Conservation (phyloP, 1,140 invertebrate genomes). For the Brachionus koreanus region DNA sequence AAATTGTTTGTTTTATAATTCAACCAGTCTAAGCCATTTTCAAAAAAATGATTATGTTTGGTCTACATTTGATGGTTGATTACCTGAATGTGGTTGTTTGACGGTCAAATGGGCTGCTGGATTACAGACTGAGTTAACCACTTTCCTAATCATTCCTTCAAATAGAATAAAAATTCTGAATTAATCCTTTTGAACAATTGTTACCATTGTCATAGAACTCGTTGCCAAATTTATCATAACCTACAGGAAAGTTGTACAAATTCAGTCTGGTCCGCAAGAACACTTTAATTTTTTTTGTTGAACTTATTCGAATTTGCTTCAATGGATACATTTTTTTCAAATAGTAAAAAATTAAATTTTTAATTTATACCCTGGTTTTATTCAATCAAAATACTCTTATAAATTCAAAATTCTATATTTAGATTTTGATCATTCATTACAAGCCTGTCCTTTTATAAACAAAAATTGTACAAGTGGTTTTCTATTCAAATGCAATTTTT, state of each 20-base stretch:
- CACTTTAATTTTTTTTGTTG: background rate
- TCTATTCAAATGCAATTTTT: background rate
- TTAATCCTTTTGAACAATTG: background rate
- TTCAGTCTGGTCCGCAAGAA: background rate
- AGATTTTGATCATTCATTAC: background rate
- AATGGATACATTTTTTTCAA: conserved; percentile 21
- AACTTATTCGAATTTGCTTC: conserved; percentile 6
- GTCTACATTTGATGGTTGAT: background rate
- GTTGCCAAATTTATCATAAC: conserved; percentile 20
- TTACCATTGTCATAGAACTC: conserved; percentile 28
- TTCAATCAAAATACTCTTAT: background rate
- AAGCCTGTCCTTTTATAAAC: background rate
- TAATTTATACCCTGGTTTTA: background rate
- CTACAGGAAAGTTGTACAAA: background rate
- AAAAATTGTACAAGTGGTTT: background rate
- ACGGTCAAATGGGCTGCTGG: background rate
- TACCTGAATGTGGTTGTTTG: background rate
- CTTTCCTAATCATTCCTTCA: conserved; percentile 19
- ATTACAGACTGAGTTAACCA: background rate
- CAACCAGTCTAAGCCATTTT: background rate
- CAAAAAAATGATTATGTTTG: background rate
- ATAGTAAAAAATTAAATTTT: background rate
- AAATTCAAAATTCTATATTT: background rate
- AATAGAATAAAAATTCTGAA: background rate
- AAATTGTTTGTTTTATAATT: conserved; percentile 24